Percentiles rank a stretch among this genome's conserved stretches.
phyloP scores from a whole-genome alignment of 2,797 vertebrate genomes.

The Coracias cyanogaster region DNA sequence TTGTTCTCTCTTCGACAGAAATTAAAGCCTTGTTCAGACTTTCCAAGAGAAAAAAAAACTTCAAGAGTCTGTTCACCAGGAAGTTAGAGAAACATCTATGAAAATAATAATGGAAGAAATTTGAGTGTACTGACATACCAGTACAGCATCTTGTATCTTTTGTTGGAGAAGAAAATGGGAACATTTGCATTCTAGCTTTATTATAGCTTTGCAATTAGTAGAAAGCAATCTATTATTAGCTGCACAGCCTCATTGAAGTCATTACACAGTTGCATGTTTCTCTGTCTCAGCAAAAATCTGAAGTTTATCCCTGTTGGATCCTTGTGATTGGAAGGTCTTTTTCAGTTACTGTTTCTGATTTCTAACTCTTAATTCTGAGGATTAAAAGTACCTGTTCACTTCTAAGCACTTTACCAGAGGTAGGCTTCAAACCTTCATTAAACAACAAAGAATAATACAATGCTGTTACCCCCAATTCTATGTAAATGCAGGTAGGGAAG shows the following conservation, averaged over 20 bases:
- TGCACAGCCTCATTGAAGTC: not conserved
- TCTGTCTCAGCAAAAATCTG: not conserved
- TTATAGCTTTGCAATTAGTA: not conserved
- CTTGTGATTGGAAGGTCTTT: not conserved
- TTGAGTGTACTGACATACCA: not conserved
- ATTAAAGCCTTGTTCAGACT: not conserved
- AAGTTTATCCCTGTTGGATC: not conserved
- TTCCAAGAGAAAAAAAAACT: not conserved
- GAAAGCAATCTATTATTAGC: constrained; percentile 2
- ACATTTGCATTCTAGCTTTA: not conserved
- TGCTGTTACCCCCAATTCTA: not conserved
- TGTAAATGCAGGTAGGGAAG: not conserved
- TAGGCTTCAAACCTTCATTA: not conserved
- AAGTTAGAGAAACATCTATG: not conserved
- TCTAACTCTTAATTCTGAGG: not conserved
- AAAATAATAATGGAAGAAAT: not conserved
- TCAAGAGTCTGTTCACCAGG: not conserved
- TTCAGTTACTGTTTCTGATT: not conserved
- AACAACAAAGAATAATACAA: not conserved
- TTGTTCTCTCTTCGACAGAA: not conserved
- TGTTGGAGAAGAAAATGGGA: not conserved
- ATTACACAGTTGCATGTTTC: not conserved
- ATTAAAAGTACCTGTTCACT: not conserved
- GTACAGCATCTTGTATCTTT: not conserved
- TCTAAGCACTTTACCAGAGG: not conserved